phyloP scores from a whole-genome alignment of 1,140 invertebrate species.

The Caenorhabditis elegans region WBcel235 BX284602.5:6362501-6363000 shows the following conservation, averaged over 20 bases:
- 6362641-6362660: constrained; percentile 27
- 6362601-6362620: neutral
- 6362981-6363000: neutral
- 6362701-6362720: constrained; percentile 15
- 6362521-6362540: constrained; percentile 24
- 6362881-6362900: neutral
- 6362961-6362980: neutral
- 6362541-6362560: constrained; percentile 26
- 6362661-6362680: neutral
- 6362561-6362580: neutral
- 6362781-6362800: constrained; percentile 2
- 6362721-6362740: neutral
- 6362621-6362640: constrained; percentile 10
- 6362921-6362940: constrained; percentile 9
- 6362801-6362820: neutral
- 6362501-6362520: constrained; percentile 30
- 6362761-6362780: neutral
- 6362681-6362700: constrained; percentile 33
- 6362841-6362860: neutral
- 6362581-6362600: too few species aligned
- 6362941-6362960: neutral
- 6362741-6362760: neutral
- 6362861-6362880: neutral
- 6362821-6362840: neutral
- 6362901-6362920: constrained; percentile 1